A percentile compares a stretch with the other conserved stretches of the same genome.
Evolutionary conservation across 2,113 vertebrate genomes (phyloP).

Genomic region (Phyllostomus discolor): DNA sequence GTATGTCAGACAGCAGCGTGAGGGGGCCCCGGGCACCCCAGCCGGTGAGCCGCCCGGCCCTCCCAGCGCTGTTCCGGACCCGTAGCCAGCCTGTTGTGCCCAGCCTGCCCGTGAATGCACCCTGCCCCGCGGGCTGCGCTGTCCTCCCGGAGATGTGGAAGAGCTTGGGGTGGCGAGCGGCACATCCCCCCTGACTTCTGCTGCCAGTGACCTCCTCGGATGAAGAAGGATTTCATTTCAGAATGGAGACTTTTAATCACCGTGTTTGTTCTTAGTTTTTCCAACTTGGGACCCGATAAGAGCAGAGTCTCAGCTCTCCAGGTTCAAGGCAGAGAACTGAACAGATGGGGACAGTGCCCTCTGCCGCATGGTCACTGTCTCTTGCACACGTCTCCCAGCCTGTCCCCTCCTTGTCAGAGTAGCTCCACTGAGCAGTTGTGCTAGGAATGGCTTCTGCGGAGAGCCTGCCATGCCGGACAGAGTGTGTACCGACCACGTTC

Average conservation of each 20-base stretch:
- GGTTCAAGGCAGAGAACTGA: neutral
- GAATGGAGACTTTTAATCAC: neutral
- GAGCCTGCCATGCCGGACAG: neutral
- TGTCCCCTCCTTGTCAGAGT: rapidly evolving
- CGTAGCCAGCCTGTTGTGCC: neutral
- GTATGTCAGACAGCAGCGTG: constrained; percentile 81
- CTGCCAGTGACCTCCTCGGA: neutral
- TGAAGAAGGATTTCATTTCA: neutral
- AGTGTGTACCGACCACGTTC: rapidly evolving
- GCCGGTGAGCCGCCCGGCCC: neutral
- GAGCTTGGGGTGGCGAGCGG: neutral
- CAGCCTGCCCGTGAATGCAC: neutral
- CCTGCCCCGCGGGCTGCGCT: neutral
- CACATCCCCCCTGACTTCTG: neutral
- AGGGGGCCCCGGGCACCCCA: rapidly evolving
- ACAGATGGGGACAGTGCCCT: neutral
- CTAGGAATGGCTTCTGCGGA: neutral
- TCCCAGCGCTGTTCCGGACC: neutral
- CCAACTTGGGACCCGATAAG: neutral
- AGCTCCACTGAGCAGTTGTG: neutral
- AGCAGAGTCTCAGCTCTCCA: neutral
- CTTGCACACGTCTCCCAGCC: neutral
- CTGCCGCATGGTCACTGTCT: neutral
- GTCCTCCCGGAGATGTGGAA: neutral
- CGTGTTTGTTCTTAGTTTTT: neutral